Percentiles rank a stretch among this genome's conserved stretches.
phyloP scores from a whole-genome alignment of 64 coral and sea anemone species.

The Pocillopora damicornis region DNA sequence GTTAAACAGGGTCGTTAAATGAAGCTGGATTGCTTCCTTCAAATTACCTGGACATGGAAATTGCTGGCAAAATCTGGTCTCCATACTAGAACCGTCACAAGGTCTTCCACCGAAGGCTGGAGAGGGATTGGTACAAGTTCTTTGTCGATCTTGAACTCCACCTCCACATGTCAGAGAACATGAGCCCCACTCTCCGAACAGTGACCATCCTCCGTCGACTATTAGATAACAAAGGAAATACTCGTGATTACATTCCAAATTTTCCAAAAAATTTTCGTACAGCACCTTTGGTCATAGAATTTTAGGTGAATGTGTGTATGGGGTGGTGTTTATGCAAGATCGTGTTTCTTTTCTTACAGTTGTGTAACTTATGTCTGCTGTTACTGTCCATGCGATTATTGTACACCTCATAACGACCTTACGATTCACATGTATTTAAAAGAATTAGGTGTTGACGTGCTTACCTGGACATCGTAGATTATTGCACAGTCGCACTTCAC shows the following conservation, averaged over 20 bases:
- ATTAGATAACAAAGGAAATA: neutral
- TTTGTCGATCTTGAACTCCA: neutral
- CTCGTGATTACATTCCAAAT: too few relatives aligned
- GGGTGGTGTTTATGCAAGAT: too few relatives aligned
- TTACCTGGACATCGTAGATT: slow-evolving; percentile 15
- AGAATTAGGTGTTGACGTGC: neutral
- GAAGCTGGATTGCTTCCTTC: too few relatives aligned
- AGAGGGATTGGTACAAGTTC: slow-evolving; percentile 13
- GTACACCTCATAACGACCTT: too few relatives aligned
- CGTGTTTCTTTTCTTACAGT: too few relatives aligned
- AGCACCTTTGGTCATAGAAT: neutral
- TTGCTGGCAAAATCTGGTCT: neutral
- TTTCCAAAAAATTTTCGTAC: neutral
- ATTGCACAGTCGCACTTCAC: slow-evolving; percentile 17
- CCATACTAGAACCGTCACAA: neutral
- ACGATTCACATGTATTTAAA: too few relatives aligned
- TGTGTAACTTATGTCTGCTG: too few relatives aligned
- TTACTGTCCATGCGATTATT: too few relatives aligned
- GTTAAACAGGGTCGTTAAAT: too few relatives aligned
- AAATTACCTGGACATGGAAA: slow-evolving; percentile 6
- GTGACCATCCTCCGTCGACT: neutral
- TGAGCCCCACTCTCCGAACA: neutral
- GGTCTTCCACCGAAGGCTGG: neutral
- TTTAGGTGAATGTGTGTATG: neutral
- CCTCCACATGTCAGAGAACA: slow-evolving; percentile 9